These are phyloP conservation scores for Steinernema scapterisci DNA, from an alignment of 2,888 invertebrate genomes.

Conservation along the genomic window DNA sequence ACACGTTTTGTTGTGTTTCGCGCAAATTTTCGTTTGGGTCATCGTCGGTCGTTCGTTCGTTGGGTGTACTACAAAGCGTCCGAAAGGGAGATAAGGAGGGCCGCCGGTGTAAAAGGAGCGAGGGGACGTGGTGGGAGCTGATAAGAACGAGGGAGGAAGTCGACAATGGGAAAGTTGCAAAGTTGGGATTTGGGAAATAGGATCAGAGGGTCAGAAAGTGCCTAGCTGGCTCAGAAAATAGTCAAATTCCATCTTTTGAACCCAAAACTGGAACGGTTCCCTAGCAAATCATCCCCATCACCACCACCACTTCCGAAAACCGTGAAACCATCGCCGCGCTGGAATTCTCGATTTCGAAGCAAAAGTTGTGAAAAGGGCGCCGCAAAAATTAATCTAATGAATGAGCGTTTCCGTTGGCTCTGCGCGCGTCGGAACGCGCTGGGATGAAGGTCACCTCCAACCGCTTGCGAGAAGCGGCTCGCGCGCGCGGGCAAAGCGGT, in stretches of 20 bases:
- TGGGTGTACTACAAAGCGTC: neutral
- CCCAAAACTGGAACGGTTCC: no score
- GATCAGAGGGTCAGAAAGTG: no score
- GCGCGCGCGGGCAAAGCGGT: conserved; percentile 2
- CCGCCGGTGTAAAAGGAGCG: neutral
- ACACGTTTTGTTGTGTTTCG: conserved; percentile 19
- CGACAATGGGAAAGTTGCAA: no score
- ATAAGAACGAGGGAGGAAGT: neutral
- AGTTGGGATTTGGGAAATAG: no score
- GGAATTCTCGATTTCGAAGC: neutral
- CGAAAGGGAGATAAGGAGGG: conserved; percentile 13
- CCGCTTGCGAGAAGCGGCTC: neutral
- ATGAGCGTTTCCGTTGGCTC: conserved; percentile 18
- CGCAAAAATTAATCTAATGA: conserved; percentile 7
- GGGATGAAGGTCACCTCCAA: neutral
- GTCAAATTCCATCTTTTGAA: neutral
- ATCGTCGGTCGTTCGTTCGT: neutral
- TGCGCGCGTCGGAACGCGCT: neutral
- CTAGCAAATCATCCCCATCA: no score
- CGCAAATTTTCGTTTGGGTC: conserved; percentile 5
- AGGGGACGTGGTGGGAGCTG: neutral
- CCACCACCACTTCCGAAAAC: no score
- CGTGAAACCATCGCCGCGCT: no score
- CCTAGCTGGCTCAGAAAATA: no score
- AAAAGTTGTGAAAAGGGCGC: neutral